These are phyloP conservation scores for Onychostruthus taczanowskii DNA, from an alignment of 2,113 vertebrate species.

Conservation along the genomic window DNA sequence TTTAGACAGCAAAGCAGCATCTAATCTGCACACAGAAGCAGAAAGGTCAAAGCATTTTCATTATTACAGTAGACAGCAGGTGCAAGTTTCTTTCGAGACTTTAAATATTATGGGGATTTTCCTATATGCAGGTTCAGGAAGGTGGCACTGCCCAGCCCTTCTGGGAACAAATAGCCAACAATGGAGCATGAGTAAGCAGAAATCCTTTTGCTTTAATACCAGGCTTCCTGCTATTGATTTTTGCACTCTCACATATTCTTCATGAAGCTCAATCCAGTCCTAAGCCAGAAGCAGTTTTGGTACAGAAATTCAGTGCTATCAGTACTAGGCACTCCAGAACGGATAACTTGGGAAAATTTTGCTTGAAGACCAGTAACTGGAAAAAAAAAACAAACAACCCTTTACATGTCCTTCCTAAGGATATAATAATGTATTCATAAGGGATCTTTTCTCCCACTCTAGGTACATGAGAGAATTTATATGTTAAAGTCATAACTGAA, in stretches of 20 bases:
- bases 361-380: not conserved
- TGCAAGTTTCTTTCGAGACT: not conserved
- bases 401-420: accelerated
- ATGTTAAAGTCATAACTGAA: not conserved
- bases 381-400: no score
- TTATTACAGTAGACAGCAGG: not conserved
- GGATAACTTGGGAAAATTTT: not conserved
- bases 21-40: not conserved
- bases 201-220: not conserved
- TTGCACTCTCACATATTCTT: not conserved
- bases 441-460: not conserved
- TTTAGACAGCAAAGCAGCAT: not conserved
- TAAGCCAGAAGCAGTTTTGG: not conserved
- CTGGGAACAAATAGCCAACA: not conserved
- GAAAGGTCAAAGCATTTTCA: not conserved
- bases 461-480: not conserved
- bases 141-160: not conserved
- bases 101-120: not conserved
- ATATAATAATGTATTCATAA: not conserved
- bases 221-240: not conserved
- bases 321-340: not conserved
- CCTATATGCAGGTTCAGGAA: not conserved
- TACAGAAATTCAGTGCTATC: not conserved
- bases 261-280: not conserved
- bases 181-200: not conserved